A percentile compares a stretch with the other conserved stretches of the same genome.
phyloP scores from a whole-genome alignment of 1,140 invertebrate species.

The Heliothis virescens region DNA sequence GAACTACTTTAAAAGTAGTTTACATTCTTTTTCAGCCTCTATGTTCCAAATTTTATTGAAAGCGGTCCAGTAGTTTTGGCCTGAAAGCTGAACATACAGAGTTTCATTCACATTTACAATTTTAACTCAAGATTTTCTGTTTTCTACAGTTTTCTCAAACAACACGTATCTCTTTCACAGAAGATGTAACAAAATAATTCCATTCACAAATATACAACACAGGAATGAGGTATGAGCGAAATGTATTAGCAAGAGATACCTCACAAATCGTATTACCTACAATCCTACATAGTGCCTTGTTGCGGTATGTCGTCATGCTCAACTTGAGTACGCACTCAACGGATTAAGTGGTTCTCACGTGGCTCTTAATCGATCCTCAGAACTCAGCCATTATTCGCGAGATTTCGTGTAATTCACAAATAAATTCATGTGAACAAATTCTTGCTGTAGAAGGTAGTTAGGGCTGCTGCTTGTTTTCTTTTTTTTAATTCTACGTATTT shows the following conservation, averaged over 20 bases:
- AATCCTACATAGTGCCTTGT: conserved; percentile 11
- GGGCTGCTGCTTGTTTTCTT: background rate
- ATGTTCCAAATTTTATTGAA: too few species aligned
- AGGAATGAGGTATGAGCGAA: background rate
- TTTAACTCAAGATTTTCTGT: too few species aligned
- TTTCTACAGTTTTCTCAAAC: too few species aligned
- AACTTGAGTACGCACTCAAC: conserved; percentile 44
- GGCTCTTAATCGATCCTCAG: conserved; percentile 36
- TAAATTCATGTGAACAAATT: background rate
- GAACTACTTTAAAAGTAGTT: too few species aligned
- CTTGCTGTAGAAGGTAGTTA: background rate
- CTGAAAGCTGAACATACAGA: too few species aligned
- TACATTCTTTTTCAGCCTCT: too few species aligned
- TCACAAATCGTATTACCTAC: background rate
- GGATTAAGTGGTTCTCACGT: conserved; percentile 36
- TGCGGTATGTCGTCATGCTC: conserved; percentile 35
- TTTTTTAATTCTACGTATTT: background rate
- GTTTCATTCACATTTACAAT: too few species aligned
- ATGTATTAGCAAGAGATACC: conserved; percentile 6
- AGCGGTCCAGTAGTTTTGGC: too few species aligned
- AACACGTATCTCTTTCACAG: too few species aligned
- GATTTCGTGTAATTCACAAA: background rate
- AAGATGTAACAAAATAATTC: too few species aligned
- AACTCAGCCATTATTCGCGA: background rate
- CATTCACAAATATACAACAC: too few species aligned